Percentiles rank a stretch among this genome's conserved stretches.
Conservation (phyloP, 2,113 vertebrate genomes). For the Vombatus ursinus region DNA sequence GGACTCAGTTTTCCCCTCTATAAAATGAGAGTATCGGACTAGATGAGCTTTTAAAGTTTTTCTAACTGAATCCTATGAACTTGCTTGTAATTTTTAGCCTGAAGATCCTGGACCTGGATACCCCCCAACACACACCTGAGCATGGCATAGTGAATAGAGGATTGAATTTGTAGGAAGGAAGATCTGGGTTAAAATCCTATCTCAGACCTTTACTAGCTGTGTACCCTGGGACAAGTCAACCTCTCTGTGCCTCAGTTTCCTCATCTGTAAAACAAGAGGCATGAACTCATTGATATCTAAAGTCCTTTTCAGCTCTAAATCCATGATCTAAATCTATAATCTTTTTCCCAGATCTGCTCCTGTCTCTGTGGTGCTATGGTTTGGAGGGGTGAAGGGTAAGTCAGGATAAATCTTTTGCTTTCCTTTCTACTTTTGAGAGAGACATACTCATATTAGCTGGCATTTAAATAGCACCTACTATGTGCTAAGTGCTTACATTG, state of each 20-base stretch:
- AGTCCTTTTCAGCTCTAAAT: not conserved
- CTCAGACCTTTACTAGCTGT: not conserved
- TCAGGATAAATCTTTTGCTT: not conserved
- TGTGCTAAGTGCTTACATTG: not conserved
- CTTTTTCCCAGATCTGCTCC: not conserved
- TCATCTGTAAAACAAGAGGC: not conserved
- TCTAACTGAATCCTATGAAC: not conserved
- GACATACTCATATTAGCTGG: not conserved
- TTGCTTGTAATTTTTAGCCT: not conserved
- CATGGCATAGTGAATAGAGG: not conserved
- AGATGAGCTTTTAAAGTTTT: not conserved
- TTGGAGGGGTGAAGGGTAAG: not conserved
- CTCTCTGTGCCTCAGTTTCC: not conserved
- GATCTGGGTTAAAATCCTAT: too few species aligned
- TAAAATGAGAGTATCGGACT: not conserved
- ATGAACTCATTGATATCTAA: not conserved
- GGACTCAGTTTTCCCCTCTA: not conserved
- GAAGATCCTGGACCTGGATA: not conserved
- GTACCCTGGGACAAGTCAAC: not conserved
- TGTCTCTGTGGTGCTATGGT: not conserved
- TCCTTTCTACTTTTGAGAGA: not conserved
- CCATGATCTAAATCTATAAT: too few species aligned
- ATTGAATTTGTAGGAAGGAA: not conserved
- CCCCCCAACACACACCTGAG: not conserved
- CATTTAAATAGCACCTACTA: not conserved